Percentiles rank a stretch among this genome's conserved stretches.
These are phyloP conservation scores for Temnothorax ravouxi DNA, from an alignment of 2,888 invertebrate genomes.

Conservation along the genomic window DNA sequence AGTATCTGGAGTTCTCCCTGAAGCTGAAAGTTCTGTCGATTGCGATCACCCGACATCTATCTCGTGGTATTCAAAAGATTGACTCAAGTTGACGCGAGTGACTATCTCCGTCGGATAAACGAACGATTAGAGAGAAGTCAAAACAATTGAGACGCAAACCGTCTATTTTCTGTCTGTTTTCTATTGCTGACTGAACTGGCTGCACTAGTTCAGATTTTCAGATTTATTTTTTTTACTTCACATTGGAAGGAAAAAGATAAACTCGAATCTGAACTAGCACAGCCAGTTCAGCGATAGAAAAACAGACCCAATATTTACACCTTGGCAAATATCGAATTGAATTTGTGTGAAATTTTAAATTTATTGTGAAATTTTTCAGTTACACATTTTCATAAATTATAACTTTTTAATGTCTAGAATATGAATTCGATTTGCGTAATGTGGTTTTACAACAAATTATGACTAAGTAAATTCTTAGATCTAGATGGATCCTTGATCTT, in stretches of 20 bases:
- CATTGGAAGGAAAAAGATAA: too few species aligned
- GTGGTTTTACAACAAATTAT: not conserved
- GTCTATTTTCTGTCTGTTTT: too few species aligned
- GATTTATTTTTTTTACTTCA: too few species aligned
- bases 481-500: not conserved
- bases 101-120: not conserved
- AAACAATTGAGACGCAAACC: too few species aligned
- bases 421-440: not conserved
- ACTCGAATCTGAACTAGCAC: too few species aligned
- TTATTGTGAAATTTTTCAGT: not conserved
- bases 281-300: too few species aligned
- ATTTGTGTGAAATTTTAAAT: not conserved
- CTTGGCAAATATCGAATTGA: not conserved
- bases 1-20: not conserved
- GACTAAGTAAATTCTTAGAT: not conserved
- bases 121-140: not conserved
- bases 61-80: too few species aligned
- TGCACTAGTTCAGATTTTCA: too few species aligned
- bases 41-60: not conserved
- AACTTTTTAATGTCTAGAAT: not conserved
- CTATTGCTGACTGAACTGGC: too few species aligned
- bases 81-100: not conserved
- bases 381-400: not conserved
- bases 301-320: not conserved
- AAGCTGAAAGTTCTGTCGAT: not conserved